Evolutionary conservation across 2,113 vertebrate genomes (phyloP).

Genomic region (Coptodon rendalli): DNA sequence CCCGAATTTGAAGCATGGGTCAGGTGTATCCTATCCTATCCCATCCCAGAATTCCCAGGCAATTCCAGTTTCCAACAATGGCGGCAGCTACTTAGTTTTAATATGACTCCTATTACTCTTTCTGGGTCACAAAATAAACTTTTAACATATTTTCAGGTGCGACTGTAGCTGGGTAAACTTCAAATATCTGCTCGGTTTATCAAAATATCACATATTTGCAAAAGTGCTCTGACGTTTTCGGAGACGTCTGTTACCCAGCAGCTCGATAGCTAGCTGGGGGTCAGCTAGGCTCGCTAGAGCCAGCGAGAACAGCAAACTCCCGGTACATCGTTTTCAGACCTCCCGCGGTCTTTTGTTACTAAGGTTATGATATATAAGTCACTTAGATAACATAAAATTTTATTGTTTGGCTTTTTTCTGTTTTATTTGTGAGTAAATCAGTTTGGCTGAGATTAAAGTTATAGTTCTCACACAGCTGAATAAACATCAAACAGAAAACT

Average conservation of each 20-base stretch:
- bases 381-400: not conserved
- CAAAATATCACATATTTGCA: not conserved
- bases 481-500: not conserved
- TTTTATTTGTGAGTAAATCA: not conserved
- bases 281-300: not conserved
- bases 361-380: not conserved
- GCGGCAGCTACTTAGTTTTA: not conserved
- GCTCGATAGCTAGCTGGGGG: not conserved
- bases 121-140: not conserved
- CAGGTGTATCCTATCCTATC: not conserved
- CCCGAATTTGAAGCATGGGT: not conserved
- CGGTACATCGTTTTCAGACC: not conserved
- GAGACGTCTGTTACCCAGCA: not conserved
- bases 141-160: not conserved
- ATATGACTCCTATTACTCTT: not conserved
- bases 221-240: not conserved
- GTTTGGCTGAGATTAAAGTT: not conserved
- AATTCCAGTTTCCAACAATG: not conserved
- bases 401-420: not conserved
- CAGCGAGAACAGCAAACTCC: not conserved
- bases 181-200: not conserved
- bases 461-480: not conserved
- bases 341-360: accelerated
- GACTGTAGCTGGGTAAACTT: not conserved
- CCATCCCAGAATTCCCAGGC: not conserved